Conservation (phyloP, 1,140 invertebrate genomes). For the Lutraria rhynchaena region DNA sequence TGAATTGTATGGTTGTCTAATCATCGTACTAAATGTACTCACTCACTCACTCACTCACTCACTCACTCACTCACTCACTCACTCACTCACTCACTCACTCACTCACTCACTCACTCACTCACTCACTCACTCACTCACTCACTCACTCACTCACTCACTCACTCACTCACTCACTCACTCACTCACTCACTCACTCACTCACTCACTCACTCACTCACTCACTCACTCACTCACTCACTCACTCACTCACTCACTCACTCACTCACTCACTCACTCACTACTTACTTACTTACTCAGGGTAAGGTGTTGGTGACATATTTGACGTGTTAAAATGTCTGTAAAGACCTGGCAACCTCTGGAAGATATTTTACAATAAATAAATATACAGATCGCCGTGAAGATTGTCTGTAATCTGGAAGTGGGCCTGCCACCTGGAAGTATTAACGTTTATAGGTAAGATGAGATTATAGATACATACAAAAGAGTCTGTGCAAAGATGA, state of each 20-base stretch:
- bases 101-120: slow-evolving; percentile 19
- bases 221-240: slow-evolving; percentile 29
- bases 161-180: slow-evolving; percentile 22
- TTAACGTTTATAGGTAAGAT: no score
- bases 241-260: slow-evolving; percentile 29
- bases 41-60: slow-evolving; percentile 31
- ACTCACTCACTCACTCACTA: slow-evolving; percentile 27
- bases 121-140: slow-evolving; percentile 28
- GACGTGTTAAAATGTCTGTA: no score
- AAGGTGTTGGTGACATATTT: no score
- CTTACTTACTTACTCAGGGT: slow-evolving; percentile 20
- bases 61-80: slow-evolving; percentile 32
- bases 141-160: slow-evolving; percentile 22
- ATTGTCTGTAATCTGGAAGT: no score
- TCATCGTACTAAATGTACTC: slow-evolving; percentile 8
- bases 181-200: neutral
- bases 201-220: slow-evolving; percentile 29
- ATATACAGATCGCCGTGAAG: no score
- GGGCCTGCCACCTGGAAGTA: no score
- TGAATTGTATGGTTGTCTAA: no score
- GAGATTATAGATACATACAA: no score
- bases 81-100: slow-evolving; percentile 11
- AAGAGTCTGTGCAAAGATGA: no score
- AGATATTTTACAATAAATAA: no score
- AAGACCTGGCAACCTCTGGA: no score